Percentiles rank a stretch among this genome's conserved stretches.
Evolutionary conservation across 1,140 invertebrate genomes (phyloP).

Genomic region (Neodiprion lecontei): DNA sequence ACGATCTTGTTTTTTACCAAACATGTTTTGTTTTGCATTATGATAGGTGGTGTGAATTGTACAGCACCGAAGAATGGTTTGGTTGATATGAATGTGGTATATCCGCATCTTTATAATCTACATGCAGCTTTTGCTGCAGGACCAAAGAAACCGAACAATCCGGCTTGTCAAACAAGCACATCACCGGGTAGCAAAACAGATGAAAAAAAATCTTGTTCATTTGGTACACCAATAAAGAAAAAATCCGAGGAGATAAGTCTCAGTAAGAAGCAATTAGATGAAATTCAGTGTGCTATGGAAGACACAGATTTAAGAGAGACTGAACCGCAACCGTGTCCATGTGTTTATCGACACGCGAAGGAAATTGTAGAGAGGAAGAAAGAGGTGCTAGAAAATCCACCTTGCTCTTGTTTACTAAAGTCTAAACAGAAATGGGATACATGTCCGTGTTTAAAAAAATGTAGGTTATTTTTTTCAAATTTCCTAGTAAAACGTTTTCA

Average conservation of each 20-base stretch:
- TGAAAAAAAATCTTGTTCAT: background rate
- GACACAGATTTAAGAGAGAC: constrained; percentile 7
- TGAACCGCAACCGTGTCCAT: constrained; percentile 41
- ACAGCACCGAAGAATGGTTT: background rate
- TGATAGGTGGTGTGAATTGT: background rate
- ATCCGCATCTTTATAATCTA: constrained; percentile 25
- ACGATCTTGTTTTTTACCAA: background rate
- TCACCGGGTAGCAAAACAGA: background rate
- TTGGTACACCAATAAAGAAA: background rate
- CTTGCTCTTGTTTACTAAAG: constrained; percentile 49
- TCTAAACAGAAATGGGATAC: constrained; percentile 42
- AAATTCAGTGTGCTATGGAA: background rate
- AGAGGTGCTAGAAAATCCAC: constrained; percentile 45
- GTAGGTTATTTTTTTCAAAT: constrained; percentile 31
- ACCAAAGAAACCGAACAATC: background rate
- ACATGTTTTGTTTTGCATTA: background rate
- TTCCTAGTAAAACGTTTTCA: too few species aligned
- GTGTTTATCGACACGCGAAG: constrained; percentile 48
- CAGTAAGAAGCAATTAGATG: background rate
- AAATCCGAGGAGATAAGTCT: background rate
- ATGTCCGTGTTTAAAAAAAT: constrained; percentile 44
- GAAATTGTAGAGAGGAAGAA: constrained; percentile 46
- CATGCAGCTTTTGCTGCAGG: constrained; percentile 18
- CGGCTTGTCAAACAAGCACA: background rate
- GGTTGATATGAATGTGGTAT: constrained; percentile 4